A percentile compares a stretch with the other conserved stretches of the same genome.
Conservation (phyloP, 2,888 invertebrate species). For the Hirtodrosophila duncani region DNA sequence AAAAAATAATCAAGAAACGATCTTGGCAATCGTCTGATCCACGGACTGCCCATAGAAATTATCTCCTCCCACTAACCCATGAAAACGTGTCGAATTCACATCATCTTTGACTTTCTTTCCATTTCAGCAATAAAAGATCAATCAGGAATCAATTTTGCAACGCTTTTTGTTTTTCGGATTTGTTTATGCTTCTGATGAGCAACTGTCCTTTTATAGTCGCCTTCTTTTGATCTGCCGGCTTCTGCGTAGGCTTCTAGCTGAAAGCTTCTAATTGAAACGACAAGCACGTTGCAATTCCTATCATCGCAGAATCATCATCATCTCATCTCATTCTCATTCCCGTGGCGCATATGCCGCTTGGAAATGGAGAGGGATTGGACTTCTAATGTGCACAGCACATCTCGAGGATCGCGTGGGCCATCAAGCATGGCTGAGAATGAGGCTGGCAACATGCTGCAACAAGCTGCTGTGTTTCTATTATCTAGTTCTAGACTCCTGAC, state of each 20-base stretch:
- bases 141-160: constrained; percentile 11
- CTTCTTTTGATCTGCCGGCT: constrained; percentile 36
- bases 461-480: constrained; percentile 57
- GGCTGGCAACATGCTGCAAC: constrained; percentile 34
- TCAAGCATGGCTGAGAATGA: constrained; percentile 17
- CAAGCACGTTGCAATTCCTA: constrained; percentile 50
- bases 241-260: constrained; percentile 41
- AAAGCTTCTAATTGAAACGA: constrained; percentile 30
- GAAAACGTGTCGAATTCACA: constrained; percentile 13
- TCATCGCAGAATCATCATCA: constrained; percentile 20
- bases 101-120: constrained; percentile 13
- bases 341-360: constrained; percentile 45
- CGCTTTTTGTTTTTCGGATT: constrained; percentile 5
- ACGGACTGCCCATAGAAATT: no score
- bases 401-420: constrained; percentile 48
- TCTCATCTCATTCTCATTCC: constrained; percentile 29
- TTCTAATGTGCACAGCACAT: constrained; percentile 54
- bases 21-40: no score
- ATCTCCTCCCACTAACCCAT: constrained; percentile 19
- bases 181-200: neutral
- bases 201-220: constrained; percentile 44
- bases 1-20: no score
- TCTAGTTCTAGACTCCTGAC: constrained; percentile 13
- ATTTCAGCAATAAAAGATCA: constrained; percentile 2
- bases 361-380: constrained; percentile 25